A percentile compares a stretch with the other conserved stretches of the same genome.
phyloP scores from a whole-genome alignment of 1,140 invertebrate genomes.

The Elymnias hypermnestra region DNA sequence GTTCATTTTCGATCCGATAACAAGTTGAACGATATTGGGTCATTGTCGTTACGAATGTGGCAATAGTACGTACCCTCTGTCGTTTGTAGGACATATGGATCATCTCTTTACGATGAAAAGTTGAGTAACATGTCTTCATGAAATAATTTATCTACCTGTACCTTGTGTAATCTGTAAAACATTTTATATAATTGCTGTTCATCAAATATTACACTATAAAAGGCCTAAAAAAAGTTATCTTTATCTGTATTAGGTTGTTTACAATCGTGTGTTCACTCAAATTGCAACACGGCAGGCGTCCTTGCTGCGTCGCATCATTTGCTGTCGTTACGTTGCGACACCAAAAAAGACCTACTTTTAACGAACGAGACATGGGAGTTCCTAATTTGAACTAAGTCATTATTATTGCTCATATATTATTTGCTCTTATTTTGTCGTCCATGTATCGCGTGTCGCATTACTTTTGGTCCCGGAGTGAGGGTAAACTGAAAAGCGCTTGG shows the following conservation, averaged over 20 bases:
- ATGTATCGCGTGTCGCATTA: no score
- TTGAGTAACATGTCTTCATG: no score
- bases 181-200: no score
- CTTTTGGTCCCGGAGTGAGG: no score
- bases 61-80: constrained; percentile 5
- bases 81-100: not conserved
- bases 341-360: constrained; percentile 8
- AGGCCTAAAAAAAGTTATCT: no score
- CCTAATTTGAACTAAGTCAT: constrained; percentile 17
- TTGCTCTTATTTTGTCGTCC: no score
- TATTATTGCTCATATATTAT: no score
- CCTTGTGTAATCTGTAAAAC: no score
- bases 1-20: constrained; percentile 21
- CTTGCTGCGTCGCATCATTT: constrained; percentile 11
- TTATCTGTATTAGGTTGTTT: constrained; percentile 1
- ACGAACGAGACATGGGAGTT: constrained; percentile 1
- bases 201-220: no score
- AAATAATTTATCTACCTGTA: no score
- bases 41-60: constrained; percentile 30
- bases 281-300: constrained; percentile 6
- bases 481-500: no score
- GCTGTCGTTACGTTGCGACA: constrained; percentile 7
- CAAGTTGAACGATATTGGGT: constrained; percentile 31
- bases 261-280: constrained; percentile 4
- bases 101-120: no score